Base-by-base conservation (phyloP, 2,797 vertebrate genomes). In the Helicolenus hilgendorfi region DNA sequence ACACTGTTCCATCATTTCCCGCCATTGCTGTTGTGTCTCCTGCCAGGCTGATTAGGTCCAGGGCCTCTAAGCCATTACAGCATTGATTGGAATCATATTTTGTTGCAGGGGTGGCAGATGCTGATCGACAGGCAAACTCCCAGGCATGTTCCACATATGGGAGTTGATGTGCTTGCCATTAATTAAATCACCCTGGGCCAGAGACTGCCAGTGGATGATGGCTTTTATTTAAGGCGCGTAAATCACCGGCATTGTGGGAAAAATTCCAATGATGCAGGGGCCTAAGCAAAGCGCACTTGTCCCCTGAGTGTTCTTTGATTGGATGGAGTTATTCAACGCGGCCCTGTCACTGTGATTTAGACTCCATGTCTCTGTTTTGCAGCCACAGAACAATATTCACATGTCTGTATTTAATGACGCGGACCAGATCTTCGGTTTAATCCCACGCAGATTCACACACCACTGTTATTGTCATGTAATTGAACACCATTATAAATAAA, bases 81-180 rank as follows among this genome's bases (percentile, higher is more conserved):
- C 91, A 87, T 90, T 95, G 94, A 96, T 95, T 95, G 86, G 85
- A 92, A 92, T 94, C 91, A 95, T 96, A 93, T 94, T 96, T 94
- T 90, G 82, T 91, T 79, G 89, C 86, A 71, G 73, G 76, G 84
- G 72, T 11, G 31, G 72, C 92, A 91, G 92, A 94, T 94, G 91
- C 84, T 91, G 93, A 96, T 96, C 84, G 87, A 95, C 92, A 92
- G 85, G 87, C 75, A 89, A 94, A 95, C 89, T 91, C 91, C 73
- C 68, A 90, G 93, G 89, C 90, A 92, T 94, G 94, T 94, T 90
- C 72, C 94, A 88, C 92, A 94, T 92, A 86, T 94, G 91, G 90
- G 91, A 84, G 83, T 88, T 80, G 79, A 93, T 93, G 80, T 77
- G 87, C 53, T 82, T 45, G n/a, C 72, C 85, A 89, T 94, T 93